These are phyloP conservation scores for Megalopta genalis DNA, from an alignment of 1,140 invertebrate species.

Conservation along the genomic window DNA sequence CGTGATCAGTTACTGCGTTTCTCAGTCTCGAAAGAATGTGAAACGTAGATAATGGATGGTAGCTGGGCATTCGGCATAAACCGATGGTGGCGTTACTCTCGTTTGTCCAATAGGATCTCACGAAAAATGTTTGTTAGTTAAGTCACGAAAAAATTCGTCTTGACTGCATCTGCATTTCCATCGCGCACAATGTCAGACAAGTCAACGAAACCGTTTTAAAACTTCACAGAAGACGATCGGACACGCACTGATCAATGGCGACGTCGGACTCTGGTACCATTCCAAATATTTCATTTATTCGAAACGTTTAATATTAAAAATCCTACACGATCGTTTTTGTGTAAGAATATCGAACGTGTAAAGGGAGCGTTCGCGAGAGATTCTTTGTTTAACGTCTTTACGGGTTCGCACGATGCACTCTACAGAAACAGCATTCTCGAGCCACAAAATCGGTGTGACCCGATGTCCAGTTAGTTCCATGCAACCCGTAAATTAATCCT, in stretches of 20 bases:
- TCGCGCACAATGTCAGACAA: background rate
- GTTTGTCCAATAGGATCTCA: slow-evolving; percentile 33
- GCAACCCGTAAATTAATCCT: slow-evolving; percentile 69
- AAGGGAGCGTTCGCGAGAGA: too few species aligned
- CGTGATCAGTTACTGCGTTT: background rate
- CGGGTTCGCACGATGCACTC: background rate
- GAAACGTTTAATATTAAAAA: too few species aligned
- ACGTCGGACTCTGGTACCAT: too few species aligned
- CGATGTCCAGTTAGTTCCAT: slow-evolving; percentile 23
- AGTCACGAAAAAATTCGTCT: background rate
- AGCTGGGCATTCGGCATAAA: background rate
- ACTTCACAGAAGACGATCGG: too few species aligned
- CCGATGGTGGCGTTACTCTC: slow-evolving; percentile 43
- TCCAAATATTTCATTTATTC: too few species aligned
- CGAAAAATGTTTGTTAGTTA: background rate
- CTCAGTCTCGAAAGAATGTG: background rate
- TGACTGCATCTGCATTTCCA: background rate
- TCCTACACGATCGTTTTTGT: too few species aligned
- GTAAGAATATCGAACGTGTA: background rate
- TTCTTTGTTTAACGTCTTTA: background rate
- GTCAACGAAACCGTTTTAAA: too few species aligned
- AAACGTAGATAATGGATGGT: too few species aligned
- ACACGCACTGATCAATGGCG: too few species aligned
- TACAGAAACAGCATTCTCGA: slow-evolving; percentile 16
- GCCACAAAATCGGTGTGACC: slow-evolving; percentile 20